These are phyloP conservation scores for Tigriopus californicus DNA, from an alignment of 2,888 invertebrate species.

Conservation along the genomic window DNA sequence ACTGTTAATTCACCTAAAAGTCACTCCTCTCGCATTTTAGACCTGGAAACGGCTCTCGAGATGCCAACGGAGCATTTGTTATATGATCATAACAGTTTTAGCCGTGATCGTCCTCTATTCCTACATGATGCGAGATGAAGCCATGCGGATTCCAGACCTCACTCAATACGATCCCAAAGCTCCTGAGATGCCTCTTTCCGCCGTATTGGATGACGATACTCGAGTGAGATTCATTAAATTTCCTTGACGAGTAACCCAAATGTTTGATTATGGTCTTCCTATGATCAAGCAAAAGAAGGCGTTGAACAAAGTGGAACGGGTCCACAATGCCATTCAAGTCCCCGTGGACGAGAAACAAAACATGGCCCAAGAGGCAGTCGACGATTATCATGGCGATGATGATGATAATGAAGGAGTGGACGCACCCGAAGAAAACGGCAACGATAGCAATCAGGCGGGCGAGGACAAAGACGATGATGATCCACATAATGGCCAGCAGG, in stretches of 20 bases:
- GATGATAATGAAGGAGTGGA: slow-evolving; percentile 21
- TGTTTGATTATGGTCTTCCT: too few relatives aligned
- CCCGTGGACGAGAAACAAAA: background rate
- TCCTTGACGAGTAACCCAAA: too few relatives aligned
- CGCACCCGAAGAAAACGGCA: background rate
- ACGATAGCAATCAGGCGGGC: background rate
- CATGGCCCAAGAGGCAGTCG: slow-evolving; percentile 19
- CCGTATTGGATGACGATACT: too few relatives aligned
- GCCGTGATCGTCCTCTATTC: too few relatives aligned
- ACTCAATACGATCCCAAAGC: too few relatives aligned
- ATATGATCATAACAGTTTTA: slow-evolving; percentile 25
- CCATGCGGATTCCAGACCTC: too few relatives aligned
- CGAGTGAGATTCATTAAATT: too few relatives aligned
- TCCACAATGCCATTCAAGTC: background rate
- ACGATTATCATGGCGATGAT: slow-evolving; percentile 17
- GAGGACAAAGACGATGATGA: slow-evolving; percentile 16
- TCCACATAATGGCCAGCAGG: background rate
- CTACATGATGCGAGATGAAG: too few relatives aligned
- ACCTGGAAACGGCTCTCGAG: slow-evolving; percentile 70
- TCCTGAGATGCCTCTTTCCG: too few relatives aligned
- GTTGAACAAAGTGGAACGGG: background rate
- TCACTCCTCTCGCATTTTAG: slow-evolving; percentile 42
- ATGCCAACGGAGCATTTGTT: slow-evolving; percentile 55
- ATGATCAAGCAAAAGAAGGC: too few relatives aligned
- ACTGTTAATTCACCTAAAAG: too few relatives aligned